Base-by-base conservation (phyloP, 2,113 vertebrate genomes). In the Pungitius pungitius region DNA sequence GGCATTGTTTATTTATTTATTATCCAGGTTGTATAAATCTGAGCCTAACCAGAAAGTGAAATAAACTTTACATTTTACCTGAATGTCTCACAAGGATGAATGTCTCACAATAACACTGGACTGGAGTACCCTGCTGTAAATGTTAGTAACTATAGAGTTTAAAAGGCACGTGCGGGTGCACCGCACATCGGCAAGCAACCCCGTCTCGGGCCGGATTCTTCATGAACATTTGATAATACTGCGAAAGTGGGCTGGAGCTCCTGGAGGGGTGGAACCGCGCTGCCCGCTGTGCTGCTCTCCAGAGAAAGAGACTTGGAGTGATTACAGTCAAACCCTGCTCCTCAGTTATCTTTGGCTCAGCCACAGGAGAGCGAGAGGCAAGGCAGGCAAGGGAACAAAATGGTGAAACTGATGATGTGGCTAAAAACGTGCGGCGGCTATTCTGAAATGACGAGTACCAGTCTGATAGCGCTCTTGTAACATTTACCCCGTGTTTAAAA, bases 311-410 rank as follows among this genome's bases (percentile, higher is more conserved):
- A 88, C 85, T 84, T 82, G 78, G 85, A 91, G 89, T 89, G 89
- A 91, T 91, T 91, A 86, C 82, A 90, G 87, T 88, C 77, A 85
- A 84, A 90, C 86, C 52, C 85, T 72, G 77, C 87, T 90, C 52
- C 87, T 90, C 80, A 69, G 87, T 92, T 91, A 89, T 89, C 89
- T 90, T 92, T 91, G 89, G 92, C 88, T 85, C 84, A 84, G 84
- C 76, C 83, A 88, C 78, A 81, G 73, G 87, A 89, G 86, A 87
- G 72, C n/a, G 57, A 90, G 74, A 82, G 77, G 70, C 82, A 75
- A 89, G 70, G 80, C 68, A 82, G 69, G 55, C 70, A 71, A 67
- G 51, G 60, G 57, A 55, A 57, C 76, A 88, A 81, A 84, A 80
- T 49, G 62, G 67, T n/a, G n/a, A n/a, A 89, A 88, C 80, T 78